Evolutionary conservation across 2,888 invertebrate genomes (phyloP), one percentile per base, ranked within the genome.

Genomic region (Stenodema calcarata): DNA sequence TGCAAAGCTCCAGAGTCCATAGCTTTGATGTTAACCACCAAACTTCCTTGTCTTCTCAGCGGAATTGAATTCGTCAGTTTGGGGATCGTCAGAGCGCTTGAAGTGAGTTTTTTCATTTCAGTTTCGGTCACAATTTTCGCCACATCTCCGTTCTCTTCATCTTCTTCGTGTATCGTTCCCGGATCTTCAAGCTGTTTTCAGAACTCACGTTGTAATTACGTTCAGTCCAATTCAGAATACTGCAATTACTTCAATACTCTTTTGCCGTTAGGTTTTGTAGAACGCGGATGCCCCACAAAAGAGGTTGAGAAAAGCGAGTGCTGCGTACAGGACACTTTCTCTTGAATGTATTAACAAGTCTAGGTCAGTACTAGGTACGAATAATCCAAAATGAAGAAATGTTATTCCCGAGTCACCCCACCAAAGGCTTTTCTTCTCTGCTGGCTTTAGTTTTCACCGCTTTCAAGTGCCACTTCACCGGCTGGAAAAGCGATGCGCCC

Each of bases 381-480:
- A 44, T 44, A 9, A 44, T 44, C 12, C 44, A 50, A n/a, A n/a
- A 50, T 50, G 12, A 16, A 2, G 3, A 50, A 16, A 0, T 4
- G 18, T n/a, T 54, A n/a, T n/a, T 62, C 50, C 28, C 16, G 23
- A 82, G 41, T 82, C 82, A 82, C 82, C 82, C 73, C 75, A 84
- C 84, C 84, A 84, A 75, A 23, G 84, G 28, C 27, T 84, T 84
- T 84, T 84, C 84, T 42, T 82, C 82, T 84, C 73, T 84, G 28
- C 23, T 18, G 28, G n/a, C 47, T 44, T 73, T 47, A 14, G 50
- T 28, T 44, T 84, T 50, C 2, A 84, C 50, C 1, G 76, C 81
- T 87, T 92, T 92, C 92, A 93, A 90, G 88, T 94, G 93, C 92
- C 92, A 91, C 90, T 93, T 90, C 0, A 94, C 93, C 0, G 94